A percentile compares a stretch with the other conserved stretches of the same genome.
Conservation (phyloP, 2,888 invertebrate genomes). For the Seira ritae region DNA sequence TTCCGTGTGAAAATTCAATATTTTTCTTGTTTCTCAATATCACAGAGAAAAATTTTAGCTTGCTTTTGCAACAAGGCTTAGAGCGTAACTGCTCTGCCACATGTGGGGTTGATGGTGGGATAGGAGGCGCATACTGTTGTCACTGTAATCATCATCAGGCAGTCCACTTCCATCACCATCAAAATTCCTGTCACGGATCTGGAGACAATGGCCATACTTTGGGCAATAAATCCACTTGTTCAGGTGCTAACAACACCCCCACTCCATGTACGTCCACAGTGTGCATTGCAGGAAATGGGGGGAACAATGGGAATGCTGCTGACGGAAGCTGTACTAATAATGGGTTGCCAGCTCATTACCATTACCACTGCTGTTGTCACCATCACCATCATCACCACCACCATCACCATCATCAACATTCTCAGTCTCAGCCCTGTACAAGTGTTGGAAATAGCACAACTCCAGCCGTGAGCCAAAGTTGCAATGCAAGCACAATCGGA, state of each 20-base stretch:
- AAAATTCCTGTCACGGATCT: constrained; percentile 36
- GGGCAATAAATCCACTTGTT: constrained; percentile 20
- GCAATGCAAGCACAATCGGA: constrained; percentile 50
- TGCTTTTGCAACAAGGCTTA: constrained; percentile 38
- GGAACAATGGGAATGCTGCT: neutral
- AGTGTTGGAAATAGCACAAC: neutral
- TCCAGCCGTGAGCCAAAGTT: neutral
- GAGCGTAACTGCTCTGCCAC: neutral
- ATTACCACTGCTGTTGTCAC: constrained; percentile 43
- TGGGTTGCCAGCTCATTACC: constrained; percentile 35
- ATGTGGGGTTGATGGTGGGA: constrained; percentile 48
- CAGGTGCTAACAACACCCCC: constrained; percentile 28
- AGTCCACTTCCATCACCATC: constrained; percentile 39
- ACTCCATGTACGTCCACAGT: neutral
- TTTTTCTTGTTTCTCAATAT: constrained; percentile 1
- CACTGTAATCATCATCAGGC: constrained; percentile 34
- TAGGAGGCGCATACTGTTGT: constrained; percentile 35
- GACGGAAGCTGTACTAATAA: neutral
- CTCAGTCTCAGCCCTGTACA: constrained; percentile 17
- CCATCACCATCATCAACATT: constrained; percentile 24
- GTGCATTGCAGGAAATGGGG: neutral
- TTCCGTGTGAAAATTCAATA: neutral
- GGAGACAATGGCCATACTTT: constrained; percentile 29
- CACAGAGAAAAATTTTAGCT: constrained; percentile 38
- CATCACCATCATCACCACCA: constrained; percentile 35